Evolutionary conservation across 1,140 invertebrate genomes (phyloP).

Genomic region (Mactra quadrangularis): DNA sequence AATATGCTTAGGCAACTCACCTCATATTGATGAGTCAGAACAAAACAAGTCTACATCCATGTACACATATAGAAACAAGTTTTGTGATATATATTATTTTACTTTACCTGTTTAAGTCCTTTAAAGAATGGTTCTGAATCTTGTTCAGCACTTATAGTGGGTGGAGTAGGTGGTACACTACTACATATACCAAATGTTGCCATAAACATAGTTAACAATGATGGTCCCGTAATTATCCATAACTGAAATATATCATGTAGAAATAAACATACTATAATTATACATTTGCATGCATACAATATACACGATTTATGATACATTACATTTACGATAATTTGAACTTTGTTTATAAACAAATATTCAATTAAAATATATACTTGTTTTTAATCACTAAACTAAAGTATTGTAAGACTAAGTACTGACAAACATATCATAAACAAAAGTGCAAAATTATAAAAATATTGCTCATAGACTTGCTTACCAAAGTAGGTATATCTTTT

Average conservation of each 20-base stretch:
- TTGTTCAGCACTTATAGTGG: conserved; percentile 81
- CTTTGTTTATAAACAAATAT: background rate
- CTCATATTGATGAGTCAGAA: too few species aligned
- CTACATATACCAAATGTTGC: conserved; percentile 80
- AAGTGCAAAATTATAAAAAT: too few species aligned
- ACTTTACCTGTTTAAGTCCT: conserved; percentile 55
- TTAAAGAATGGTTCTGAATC: conserved; percentile 72
- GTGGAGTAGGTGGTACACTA: conserved; percentile 80
- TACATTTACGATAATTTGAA: background rate
- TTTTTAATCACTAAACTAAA: too few species aligned
- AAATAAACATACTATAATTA: background rate
- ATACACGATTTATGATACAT: conserved; percentile 2
- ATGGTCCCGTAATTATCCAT: conserved; percentile 74
- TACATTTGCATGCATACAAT: too few species aligned
- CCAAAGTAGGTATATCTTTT: conserved; percentile 42
- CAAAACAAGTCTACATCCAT: too few species aligned
- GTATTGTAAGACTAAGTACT: too few species aligned
- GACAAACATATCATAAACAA: too few species aligned
- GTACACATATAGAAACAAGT: too few species aligned
- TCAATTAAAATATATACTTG: too few species aligned
- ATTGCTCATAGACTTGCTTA: too few species aligned
- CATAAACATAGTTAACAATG: conserved; percentile 71
- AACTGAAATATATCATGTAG: conserved; percentile 67
- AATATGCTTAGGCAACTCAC: too few species aligned
- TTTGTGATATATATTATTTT: too few species aligned